phyloP scores from a whole-genome alignment of 2,888 invertebrate genomes.

The Volucella bombylans region DNA sequence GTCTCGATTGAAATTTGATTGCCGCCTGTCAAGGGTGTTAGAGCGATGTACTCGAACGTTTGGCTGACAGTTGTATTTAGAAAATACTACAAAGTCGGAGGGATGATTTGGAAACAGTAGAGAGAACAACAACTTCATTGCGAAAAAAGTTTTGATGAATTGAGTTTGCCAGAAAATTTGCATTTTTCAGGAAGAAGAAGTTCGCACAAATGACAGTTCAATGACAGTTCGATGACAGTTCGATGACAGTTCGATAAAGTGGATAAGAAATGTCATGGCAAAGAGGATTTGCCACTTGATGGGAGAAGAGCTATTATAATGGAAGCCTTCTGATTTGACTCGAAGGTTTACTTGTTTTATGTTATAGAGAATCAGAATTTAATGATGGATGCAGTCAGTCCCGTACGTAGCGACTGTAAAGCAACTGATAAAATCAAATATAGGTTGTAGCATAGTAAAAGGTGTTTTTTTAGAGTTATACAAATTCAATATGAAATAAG shows the following conservation, averaged over 20 bases:
- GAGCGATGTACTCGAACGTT: background rate
- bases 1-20: slow-evolving; percentile 68
- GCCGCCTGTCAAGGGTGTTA: background rate
- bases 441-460: too few relatives aligned
- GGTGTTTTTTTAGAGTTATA: too few relatives aligned
- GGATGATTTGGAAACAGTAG: background rate
- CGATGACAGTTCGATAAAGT: slow-evolving; percentile 20
- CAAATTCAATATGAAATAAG: too few relatives aligned
- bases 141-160: slow-evolving; percentile 49
- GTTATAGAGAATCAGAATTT: too few relatives aligned
- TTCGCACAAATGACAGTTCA: slow-evolving; percentile 59
- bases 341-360: too few relatives aligned
- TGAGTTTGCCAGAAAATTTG: slow-evolving; percentile 36
- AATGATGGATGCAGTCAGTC: too few relatives aligned
- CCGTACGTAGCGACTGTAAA: too few relatives aligned
- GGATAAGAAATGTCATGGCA: background rate
- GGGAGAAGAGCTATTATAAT: too few relatives aligned
- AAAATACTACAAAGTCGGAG: background rate
- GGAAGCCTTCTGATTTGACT: too few relatives aligned
- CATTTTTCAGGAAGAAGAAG: slow-evolving; percentile 39
- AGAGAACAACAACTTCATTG: slow-evolving; percentile 39
- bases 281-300: background rate
- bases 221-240: slow-evolving; percentile 62
- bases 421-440: too few relatives aligned
- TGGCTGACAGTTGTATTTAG: slow-evolving; percentile 20